Percentiles rank a stretch among this genome's conserved stretches.
Evolutionary conservation across 2,888 invertebrate species (phyloP).

Genomic region (Polyploca ridens): DNA sequence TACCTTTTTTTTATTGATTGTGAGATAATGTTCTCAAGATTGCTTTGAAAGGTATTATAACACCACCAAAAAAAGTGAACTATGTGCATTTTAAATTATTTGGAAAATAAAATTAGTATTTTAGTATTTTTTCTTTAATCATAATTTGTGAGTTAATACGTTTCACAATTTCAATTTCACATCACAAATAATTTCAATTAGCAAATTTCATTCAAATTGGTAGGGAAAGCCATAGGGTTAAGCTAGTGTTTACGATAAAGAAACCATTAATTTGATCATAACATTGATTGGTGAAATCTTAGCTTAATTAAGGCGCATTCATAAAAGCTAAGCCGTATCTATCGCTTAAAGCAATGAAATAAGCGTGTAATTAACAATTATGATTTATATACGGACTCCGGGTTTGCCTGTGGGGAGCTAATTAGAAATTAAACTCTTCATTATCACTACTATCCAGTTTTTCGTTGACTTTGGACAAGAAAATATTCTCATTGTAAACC

Average conservation of each 20-base stretch:
- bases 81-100: not conserved
- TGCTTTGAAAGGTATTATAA: not conserved
- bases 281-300: constrained; percentile 10
- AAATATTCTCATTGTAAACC: too few relatives aligned
- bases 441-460: not conserved
- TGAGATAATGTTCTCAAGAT: constrained; percentile 26
- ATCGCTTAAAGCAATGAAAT: constrained; percentile 18
- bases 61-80: not conserved
- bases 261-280: not conserved
- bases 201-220: too few relatives aligned
- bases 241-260: not conserved
- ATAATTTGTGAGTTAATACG: too few relatives aligned
- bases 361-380: constrained; percentile 34
- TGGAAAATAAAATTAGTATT: too few relatives aligned
- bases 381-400: constrained; percentile 13
- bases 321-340: constrained; percentile 19
- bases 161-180: too few relatives aligned
- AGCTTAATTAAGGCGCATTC: constrained; percentile 25
- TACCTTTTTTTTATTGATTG: constrained; percentile 31
- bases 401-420: not conserved
- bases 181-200: too few relatives aligned
- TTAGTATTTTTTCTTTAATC: too few relatives aligned
- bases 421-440: constrained; percentile 9
- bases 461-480: not conserved
- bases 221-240: not conserved